Evolutionary conservation across 64 coral and sea anemone species (phyloP).

Genomic region (Stichodactyla mertensii): DNA sequence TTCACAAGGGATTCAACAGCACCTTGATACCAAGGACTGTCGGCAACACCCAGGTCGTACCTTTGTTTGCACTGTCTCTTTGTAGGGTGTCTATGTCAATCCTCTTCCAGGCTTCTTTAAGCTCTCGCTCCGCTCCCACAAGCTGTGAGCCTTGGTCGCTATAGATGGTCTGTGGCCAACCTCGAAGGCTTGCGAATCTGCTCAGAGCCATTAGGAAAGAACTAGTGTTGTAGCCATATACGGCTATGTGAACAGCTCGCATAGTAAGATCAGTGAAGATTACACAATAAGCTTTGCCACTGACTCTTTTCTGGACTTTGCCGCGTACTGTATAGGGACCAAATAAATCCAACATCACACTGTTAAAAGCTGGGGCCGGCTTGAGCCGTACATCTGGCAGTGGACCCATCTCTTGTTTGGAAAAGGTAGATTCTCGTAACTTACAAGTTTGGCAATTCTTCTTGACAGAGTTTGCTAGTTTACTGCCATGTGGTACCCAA

Average conservation of each 20-base stretch:
- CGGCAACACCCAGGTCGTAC: no score
- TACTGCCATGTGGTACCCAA: conserved; percentile 49
- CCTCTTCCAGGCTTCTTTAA: conserved; percentile 57
- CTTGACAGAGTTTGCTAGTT: conserved; percentile 52
- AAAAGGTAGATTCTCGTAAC: conserved; percentile 26
- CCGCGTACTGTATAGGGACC: conserved; percentile 39
- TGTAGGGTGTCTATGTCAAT: no score
- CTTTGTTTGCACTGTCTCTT: no score
- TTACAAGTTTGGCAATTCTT: conserved; percentile 49
- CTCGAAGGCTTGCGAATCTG: conserved; percentile 60
- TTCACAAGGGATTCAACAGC: conserved; percentile 66
- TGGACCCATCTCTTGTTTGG: conserved; percentile 57
- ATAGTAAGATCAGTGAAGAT: conserved; percentile 29
- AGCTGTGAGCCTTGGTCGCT: conserved; percentile 56
- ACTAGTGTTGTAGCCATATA: conserved; percentile 43
- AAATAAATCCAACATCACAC: conserved; percentile 59
- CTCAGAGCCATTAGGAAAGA: conserved; percentile 59
- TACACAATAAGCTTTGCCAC: conserved; percentile 19
- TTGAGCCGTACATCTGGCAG: conserved; percentile 45
- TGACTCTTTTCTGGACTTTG: conserved; percentile 47
- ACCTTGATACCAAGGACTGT: no score
- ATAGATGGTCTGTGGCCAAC: conserved; percentile 50
- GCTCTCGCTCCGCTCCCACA: conserved; percentile 49
- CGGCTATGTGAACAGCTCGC: conserved; percentile 48
- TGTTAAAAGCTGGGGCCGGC: conserved; percentile 49